Conservation (phyloP, 2,113 vertebrate species). For the Fregetta grallaria region DNA sequence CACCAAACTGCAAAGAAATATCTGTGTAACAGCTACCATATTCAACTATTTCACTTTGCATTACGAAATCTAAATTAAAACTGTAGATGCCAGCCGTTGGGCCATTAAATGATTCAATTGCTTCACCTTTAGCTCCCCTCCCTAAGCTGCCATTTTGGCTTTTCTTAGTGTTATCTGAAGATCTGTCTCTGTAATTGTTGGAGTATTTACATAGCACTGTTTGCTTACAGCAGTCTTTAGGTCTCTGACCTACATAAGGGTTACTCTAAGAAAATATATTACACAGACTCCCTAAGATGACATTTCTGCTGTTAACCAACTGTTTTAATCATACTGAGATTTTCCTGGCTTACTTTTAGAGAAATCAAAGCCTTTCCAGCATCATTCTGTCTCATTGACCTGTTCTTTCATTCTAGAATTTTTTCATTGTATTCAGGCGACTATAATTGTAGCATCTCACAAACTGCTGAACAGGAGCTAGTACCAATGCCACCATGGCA, state of each 20-base stretch:
- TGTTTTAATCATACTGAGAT: neutral
- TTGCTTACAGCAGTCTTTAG: neutral
- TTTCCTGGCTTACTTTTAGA: neutral
- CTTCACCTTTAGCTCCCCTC: neutral
- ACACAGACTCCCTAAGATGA: neutral
- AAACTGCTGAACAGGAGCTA: neutral
- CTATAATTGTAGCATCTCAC: neutral
- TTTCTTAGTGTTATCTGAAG: neutral
- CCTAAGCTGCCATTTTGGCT: neutral
- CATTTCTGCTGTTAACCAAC: neutral
- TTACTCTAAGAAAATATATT: neutral
- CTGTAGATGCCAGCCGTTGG: neutral
- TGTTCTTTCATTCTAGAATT: neutral
- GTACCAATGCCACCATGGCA: neutral
- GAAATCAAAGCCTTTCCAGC: neutral
- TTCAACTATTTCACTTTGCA: neutral
- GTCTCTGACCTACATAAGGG: neutral
- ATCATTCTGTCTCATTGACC: neutral
- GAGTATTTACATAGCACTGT: neutral
- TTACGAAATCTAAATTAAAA: constrained; percentile 1
- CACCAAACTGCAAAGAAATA: constrained; percentile 13
- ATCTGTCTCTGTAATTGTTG: neutral
- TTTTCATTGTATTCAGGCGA: neutral
- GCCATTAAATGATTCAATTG: neutral
- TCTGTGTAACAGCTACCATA: neutral